A percentile compares a stretch with the other conserved stretches of the same genome.
Conservation (phyloP, 1,140 invertebrate genomes). For the Micrasema minimum region DNA sequence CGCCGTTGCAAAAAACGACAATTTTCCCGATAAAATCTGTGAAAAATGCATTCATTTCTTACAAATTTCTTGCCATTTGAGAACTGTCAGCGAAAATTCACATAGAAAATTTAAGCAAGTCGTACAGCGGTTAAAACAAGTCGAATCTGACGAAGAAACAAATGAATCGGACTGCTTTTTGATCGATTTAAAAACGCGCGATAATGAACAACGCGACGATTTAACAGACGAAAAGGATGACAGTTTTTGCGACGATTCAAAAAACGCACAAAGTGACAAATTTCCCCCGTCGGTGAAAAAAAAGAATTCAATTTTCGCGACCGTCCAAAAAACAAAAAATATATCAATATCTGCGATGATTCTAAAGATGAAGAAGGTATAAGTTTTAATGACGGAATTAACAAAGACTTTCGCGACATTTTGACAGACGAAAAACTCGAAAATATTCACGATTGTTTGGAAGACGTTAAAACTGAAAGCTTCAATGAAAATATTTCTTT, state of each 20-base stretch:
- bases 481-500: constrained; percentile 1
- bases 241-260: no score
- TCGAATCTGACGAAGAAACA: background rate
- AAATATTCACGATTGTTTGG: no score
- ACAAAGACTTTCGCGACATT: no score
- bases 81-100: background rate
- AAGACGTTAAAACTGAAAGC: constrained; percentile 3
- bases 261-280: no score
- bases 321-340: no score
- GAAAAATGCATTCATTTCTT: constrained; percentile 1
- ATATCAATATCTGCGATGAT: no score
- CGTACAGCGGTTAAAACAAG: background rate
- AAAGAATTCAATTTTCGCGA: no score
- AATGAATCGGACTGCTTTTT: background rate
- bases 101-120: background rate
- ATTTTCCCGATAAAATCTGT: background rate
- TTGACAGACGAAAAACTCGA: no score
- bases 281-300: no score
- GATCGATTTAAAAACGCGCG: background rate
- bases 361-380: no score
- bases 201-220: constrained; percentile 7
- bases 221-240: no score
- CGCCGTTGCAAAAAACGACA: background rate
- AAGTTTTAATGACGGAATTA: no score
- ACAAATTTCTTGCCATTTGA: background rate